These are phyloP conservation scores for Poecilia latipinna DNA, from an alignment of 2,113 vertebrate genomes.

Conservation along the genomic window DNA sequence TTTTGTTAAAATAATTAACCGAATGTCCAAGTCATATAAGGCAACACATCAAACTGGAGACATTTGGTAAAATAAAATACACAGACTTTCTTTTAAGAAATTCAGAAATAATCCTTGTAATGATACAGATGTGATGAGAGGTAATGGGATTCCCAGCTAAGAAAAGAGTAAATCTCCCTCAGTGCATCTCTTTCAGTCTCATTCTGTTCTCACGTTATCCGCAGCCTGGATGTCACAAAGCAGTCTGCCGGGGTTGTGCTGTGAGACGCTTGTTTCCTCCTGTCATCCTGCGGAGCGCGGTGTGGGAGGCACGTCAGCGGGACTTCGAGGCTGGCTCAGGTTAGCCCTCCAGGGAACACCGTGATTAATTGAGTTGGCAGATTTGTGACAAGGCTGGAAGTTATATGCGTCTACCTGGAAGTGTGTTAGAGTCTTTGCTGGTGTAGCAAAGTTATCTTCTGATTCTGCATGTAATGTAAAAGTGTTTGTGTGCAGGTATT, in stretches of 20 bases:
- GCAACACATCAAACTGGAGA: too few species aligned
- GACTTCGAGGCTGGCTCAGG: constrained; percentile 62
- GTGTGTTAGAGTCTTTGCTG: constrained; percentile 19
- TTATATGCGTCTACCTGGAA: constrained; percentile 44
- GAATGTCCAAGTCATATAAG: too few species aligned
- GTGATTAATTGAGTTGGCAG: constrained; percentile 74
- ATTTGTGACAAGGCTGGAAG: constrained; percentile 72
- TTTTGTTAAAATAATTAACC: too few species aligned
- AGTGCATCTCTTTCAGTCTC: neutral
- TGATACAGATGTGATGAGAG: neutral
- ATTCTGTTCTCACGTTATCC: constrained; percentile 6
- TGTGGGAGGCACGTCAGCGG: constrained; percentile 54
- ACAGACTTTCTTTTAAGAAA: neutral
- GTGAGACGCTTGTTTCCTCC: constrained; percentile 54
- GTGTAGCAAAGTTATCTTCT: neutral
- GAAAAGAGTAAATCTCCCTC: neutral
- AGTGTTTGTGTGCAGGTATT: neutral
- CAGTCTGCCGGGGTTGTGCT: constrained; percentile 55
- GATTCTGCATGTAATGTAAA: neutral
- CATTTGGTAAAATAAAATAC: too few species aligned
- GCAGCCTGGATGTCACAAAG: neutral
- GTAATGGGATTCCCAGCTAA: neutral
- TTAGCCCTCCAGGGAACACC: constrained; percentile 61
- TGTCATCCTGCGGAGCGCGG: constrained; percentile 59
- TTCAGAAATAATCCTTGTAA: neutral